Percentiles rank a stretch among this genome's conserved stretches.
These are phyloP conservation scores for Cyclophora albipunctata DNA, from an alignment of 2,888 invertebrate species.

Conservation along the genomic window DNA sequence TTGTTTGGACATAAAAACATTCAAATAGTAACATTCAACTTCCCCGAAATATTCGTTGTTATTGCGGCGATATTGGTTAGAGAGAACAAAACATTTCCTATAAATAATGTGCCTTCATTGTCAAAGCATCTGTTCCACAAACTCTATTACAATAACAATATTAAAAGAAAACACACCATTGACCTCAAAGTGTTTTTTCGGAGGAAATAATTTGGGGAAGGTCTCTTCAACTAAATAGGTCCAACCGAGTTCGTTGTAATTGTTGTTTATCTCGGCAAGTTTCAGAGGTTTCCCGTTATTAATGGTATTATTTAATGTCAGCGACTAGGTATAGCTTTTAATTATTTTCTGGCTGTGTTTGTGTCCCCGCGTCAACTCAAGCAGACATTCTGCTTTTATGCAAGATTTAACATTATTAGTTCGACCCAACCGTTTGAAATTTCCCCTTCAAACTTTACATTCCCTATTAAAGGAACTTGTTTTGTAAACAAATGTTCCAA, in stretches of 20 bases:
- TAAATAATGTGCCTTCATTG: too few relatives aligned
- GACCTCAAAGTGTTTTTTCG: too few relatives aligned
- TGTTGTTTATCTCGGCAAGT: constrained; percentile 62
- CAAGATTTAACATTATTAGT: constrained; percentile 42
- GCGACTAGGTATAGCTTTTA: constrained; percentile 51
- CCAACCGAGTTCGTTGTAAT: constrained; percentile 45
- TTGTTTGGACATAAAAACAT: too few relatives aligned
- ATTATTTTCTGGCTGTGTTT: constrained; percentile 58
- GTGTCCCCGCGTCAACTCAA: constrained; percentile 40
- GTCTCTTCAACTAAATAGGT: constrained; percentile 28
- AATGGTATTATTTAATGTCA: constrained; percentile 64
- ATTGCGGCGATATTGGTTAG: too few relatives aligned
- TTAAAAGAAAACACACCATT: too few relatives aligned
- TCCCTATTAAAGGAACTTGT: neutral
- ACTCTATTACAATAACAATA: too few relatives aligned
- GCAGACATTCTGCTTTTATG: constrained; percentile 43
- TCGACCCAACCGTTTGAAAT: constrained; percentile 11
- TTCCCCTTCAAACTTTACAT: constrained; percentile 20
- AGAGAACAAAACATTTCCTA: too few relatives aligned
- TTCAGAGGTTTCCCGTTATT: constrained; percentile 60
- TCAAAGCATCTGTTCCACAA: too few relatives aligned
- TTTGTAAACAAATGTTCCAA: too few relatives aligned
- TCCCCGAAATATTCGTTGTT: too few relatives aligned
- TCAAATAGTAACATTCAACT: too few relatives aligned
- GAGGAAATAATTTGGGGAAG: neutral